A percentile compares a stretch with the other conserved stretches of the same genome.
Conservation (phyloP, 2,113 vertebrate genomes). For the Meles meles region DNA sequence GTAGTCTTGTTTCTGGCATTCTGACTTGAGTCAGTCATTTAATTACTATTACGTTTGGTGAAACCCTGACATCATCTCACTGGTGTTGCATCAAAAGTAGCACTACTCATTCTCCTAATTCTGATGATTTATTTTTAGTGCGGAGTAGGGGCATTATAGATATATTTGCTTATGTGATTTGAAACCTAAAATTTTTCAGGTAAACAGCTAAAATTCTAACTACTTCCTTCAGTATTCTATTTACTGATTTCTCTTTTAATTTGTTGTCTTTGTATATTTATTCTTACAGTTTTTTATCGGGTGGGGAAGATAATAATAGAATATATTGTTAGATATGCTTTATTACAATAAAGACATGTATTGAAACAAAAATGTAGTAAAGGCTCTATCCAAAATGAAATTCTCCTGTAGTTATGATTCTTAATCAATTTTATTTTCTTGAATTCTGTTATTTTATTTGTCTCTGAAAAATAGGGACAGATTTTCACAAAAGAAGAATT, state of each 20-base stretch:
- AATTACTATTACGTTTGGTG: slow-evolving; percentile 17
- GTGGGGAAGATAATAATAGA: background rate
- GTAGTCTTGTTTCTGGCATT: slow-evolving; percentile 18
- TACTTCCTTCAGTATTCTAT: background rate
- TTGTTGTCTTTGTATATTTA: background rate
- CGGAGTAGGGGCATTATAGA: background rate
- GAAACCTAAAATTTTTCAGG: slow-evolving; percentile 11
- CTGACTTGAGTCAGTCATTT: slow-evolving; percentile 21
- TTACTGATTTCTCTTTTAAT: slow-evolving; percentile 2
- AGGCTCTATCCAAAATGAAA: background rate
- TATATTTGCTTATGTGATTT: background rate
- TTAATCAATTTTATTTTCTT: slow-evolving; percentile 5
- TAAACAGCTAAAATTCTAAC: background rate
- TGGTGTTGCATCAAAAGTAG: slow-evolving; percentile 19
- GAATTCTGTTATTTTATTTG: background rate
- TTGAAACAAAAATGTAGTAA: slow-evolving; percentile 20
- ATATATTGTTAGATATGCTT: background rate
- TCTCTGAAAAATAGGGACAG: background rate
- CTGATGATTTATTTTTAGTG: background rate
- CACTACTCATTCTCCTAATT: background rate
- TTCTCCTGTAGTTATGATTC: background rate
- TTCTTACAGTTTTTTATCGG: background rate
- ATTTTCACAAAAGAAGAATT: background rate
- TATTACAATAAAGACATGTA: background rate
- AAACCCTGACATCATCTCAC: background rate